Percentiles rank a stretch among this genome's conserved stretches.
These are phyloP conservation scores for Zalophus californianus DNA, from an alignment of 2,797 vertebrate genomes.

Conservation along the genomic window DNA sequence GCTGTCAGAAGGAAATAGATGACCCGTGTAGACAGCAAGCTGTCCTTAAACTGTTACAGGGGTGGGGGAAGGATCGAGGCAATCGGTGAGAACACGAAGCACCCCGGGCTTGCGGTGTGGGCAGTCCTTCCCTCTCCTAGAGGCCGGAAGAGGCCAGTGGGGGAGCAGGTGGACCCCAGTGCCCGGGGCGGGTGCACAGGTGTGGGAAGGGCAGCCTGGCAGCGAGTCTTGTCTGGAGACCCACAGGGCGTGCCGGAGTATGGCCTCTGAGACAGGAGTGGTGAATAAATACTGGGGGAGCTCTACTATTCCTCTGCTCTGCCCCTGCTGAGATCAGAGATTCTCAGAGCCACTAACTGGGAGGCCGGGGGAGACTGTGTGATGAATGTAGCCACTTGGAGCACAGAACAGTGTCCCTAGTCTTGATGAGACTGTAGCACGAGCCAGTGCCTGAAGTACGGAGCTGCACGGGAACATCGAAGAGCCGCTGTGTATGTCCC, in stretches of 20 bases:
- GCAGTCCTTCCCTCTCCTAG: neutral
- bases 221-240: neutral
- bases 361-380: neutral
- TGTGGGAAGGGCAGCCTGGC: neutral
- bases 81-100: neutral
- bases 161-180: too few relatives aligned
- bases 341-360: neutral
- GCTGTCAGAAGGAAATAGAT: neutral
- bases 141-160: neutral
- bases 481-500: too few relatives aligned
- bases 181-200: neutral
- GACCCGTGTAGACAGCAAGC: too few relatives aligned
- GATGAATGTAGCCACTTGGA: neutral
- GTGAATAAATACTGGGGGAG: neutral
- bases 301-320: neutral
- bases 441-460: too few relatives aligned
- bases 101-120: rapidly evolving
- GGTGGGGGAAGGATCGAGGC: neutral
- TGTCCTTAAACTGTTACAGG: too few relatives aligned
- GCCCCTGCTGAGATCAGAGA: too few relatives aligned
- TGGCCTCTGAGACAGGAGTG: neutral
- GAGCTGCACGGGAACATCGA: neutral
- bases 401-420: neutral
- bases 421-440: neutral
- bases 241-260: rapidly evolving